These are phyloP conservation scores for Mylabris phalerata DNA, from an alignment of 1,140 invertebrate genomes.

Conservation along the genomic window DNA sequence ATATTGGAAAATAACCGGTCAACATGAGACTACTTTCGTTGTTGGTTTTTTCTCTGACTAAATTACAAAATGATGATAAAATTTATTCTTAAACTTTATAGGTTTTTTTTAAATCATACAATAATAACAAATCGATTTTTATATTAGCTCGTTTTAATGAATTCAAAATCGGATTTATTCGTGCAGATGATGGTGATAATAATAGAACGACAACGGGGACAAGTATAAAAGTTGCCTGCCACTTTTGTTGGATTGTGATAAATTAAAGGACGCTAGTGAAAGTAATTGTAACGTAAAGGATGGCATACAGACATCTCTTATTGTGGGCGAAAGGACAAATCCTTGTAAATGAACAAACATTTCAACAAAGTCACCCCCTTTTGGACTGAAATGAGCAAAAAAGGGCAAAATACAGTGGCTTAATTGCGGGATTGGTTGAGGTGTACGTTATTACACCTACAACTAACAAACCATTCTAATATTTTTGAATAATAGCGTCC, in stretches of 20 bases:
- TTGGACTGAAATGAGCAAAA: background rate
- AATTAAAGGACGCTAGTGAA: slow-evolving; percentile 2
- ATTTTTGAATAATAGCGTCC: slow-evolving; percentile 10
- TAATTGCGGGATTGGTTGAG: slow-evolving; percentile 5
- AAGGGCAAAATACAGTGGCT: slow-evolving; percentile 4
- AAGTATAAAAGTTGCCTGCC: too few species aligned
- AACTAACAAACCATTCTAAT: background rate
- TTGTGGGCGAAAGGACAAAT: slow-evolving; percentile 17
- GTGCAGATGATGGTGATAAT: too few species aligned
- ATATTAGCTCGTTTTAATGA: too few species aligned
- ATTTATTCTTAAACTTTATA: too few species aligned
- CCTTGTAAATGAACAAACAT: slow-evolving; percentile 21
- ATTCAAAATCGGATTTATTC: too few species aligned
- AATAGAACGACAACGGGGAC: too few species aligned
- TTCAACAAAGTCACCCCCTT: slow-evolving; percentile 11
- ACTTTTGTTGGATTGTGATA: background rate
- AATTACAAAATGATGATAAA: slow-evolving; percentile 14
- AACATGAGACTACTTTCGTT: background rate
- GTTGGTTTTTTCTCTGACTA: background rate
- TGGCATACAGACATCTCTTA: slow-evolving; percentile 17
- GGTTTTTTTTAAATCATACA: too few species aligned
- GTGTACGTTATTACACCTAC: slow-evolving; percentile 3
- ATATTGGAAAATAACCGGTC: slow-evolving; percentile 9
- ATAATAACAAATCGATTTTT: too few species aligned
- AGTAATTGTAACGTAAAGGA: slow-evolving; percentile 12